Base-by-base conservation (phyloP, 2,888 invertebrate species). In the Melikaiella ostensackeni region DNA sequence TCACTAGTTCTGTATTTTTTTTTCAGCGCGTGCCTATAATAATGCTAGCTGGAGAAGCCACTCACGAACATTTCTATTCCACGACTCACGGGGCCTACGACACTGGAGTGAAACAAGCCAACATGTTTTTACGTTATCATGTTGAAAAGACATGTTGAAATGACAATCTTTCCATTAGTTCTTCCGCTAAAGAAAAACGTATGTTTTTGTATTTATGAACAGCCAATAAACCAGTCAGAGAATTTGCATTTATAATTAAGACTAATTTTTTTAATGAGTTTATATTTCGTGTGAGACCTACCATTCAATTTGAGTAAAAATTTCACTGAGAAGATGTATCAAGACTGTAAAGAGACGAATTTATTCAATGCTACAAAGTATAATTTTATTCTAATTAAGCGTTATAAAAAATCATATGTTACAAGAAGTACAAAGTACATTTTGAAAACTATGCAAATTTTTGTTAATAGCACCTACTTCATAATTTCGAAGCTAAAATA, bases 11-110 rank as follows among this genome's bases (percentile, higher is more conserved):
- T 59, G 50, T 19, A 46, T 59, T 73, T 78, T 24, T 86, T 87
- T 4, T 87, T 4, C 83, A 92, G 92, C 81, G 84, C 75, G 75
- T 88, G 76, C 94, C 94, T 11, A 88, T 93, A 77, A 87, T 95
- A 76, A 86, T 94, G 81, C 92, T 95, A 75, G 95, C 95, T 75
- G 95, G 95, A 30, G 95, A 95, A 91, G 95, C 94, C 6, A 92
- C 93, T 21, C 93, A 94, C 84, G 90, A 92, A 38, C 88, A 91
- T 73, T 93, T 93, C 87, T 95, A 94, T 88, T 95, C 95, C 0
- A 95, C 95, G 8, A 93, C 94, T 16, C 95, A 95, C 86, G 95
- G 95, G 9, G 95, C 95, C 57, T 94, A 92, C 84, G 93, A 94
- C 80, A 93, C 93, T 6, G 95, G 94, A 11, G 89, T 92, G 78